These are phyloP conservation scores for Pseudachorutes palmiensis DNA, from an alignment of 1,140 invertebrate species.

Conservation along the genomic window DNA sequence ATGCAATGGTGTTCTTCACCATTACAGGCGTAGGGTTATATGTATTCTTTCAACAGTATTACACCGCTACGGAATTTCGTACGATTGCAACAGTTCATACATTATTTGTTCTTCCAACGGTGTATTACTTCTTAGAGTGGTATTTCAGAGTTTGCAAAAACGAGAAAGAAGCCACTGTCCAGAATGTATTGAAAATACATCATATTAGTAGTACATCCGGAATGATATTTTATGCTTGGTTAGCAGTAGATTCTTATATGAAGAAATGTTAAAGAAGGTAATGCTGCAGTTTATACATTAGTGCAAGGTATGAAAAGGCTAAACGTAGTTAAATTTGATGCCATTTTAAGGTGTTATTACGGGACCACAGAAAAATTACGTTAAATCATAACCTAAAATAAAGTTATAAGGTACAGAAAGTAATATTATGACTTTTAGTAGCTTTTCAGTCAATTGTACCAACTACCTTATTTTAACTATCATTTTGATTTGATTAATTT, in stretches of 20 bases:
- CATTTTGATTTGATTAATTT: too few species aligned
- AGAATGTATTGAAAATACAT: not conserved
- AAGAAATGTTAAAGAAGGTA: too few species aligned
- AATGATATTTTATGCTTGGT: not conserved
- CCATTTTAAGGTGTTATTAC: too few species aligned
- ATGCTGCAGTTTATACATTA: too few species aligned
- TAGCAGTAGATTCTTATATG: not conserved
- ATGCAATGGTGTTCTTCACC: not conserved
- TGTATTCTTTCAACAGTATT: not conserved
- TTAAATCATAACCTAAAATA: too few species aligned
- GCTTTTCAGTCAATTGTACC: too few species aligned
- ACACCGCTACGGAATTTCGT: not conserved
- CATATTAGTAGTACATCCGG: not conserved
- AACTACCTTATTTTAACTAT: too few species aligned
- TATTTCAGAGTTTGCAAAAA: not conserved
- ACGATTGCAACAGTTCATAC: not conserved
- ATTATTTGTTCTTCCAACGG: not conserved
- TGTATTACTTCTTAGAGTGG: not conserved
- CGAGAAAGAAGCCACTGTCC: not conserved
- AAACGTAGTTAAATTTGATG: too few species aligned
- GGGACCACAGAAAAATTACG: too few species aligned
- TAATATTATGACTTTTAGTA: too few species aligned
- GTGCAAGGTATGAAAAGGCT: too few species aligned
- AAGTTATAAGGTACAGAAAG: too few species aligned
- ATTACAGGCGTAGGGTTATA: not conserved